Evolutionary conservation across 2,888 invertebrate species (phyloP).

Genomic region (Cybosia mesomella): DNA sequence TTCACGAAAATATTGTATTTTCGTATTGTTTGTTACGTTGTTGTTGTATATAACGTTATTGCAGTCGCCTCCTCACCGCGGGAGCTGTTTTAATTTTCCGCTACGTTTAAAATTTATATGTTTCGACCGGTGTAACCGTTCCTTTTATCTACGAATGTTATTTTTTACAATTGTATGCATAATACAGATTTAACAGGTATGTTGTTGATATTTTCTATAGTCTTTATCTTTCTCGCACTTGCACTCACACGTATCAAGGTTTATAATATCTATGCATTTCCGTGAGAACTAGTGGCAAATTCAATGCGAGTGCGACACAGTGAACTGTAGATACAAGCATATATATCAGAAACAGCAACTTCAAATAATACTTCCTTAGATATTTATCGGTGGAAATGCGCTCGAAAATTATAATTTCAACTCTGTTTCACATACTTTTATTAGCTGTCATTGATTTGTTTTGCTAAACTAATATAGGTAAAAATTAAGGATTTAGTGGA

Average conservation of each 20-base stretch:
- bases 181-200: background rate
- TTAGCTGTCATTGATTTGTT: too few relatives aligned
- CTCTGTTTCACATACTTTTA: background rate
- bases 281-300: background rate
- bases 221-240: conserved; percentile 2
- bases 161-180: background rate
- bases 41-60: conserved; percentile 66
- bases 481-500: too few relatives aligned
- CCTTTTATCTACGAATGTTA: conserved; percentile 14
- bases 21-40: conserved; percentile 61
- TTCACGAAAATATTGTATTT: conserved; percentile 63
- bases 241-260: too few relatives aligned
- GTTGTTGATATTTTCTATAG: background rate
- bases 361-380: background rate
- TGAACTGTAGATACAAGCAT: background rate
- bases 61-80: conserved; percentile 56
- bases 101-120: conserved; percentile 67
- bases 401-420: background rate
- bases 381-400: background rate
- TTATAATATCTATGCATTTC: background rate
- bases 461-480: too few relatives aligned
- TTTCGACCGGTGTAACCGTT: conserved; percentile 50
- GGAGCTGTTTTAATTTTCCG: conserved; percentile 75
- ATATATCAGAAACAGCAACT: background rate
- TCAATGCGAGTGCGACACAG: background rate